phyloP scores from a whole-genome alignment of 2,888 invertebrate genomes.

The Dromius quadrimaculatus region DNA sequence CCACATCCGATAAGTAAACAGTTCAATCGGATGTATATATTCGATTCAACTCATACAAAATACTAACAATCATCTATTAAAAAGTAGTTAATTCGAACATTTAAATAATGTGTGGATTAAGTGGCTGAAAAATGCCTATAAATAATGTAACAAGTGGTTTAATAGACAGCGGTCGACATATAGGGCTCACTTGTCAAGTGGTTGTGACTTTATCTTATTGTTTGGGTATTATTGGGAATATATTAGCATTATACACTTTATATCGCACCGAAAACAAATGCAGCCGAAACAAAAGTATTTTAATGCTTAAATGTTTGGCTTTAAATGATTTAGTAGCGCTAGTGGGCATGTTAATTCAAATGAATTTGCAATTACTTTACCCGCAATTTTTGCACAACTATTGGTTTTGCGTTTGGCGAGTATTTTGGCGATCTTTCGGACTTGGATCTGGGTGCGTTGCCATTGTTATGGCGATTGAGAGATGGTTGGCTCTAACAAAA shows the following conservation, averaged over 20 bases:
- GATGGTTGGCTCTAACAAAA: conserved; percentile 87
- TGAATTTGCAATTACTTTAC: conserved; percentile 71
- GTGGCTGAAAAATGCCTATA: conserved; percentile 16
- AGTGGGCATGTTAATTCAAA: conserved; percentile 81
- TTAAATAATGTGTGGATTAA: conserved; percentile 19
- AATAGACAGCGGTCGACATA: not conserved
- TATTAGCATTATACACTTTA: conserved; percentile 81
- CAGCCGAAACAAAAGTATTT: conserved; percentile 84
- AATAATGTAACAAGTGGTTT: not conserved
- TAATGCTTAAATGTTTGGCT: conserved; percentile 83
- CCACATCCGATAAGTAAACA: conserved; percentile 23
- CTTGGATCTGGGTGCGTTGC: conserved; percentile 90
- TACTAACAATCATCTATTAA: not conserved
- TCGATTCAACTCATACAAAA: not conserved
- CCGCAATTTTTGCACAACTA: conserved; percentile 65
- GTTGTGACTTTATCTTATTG: conserved; percentile 72
- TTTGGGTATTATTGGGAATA: conserved; percentile 80
- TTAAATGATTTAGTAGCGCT: conserved; percentile 84
- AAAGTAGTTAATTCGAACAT: too few species aligned
- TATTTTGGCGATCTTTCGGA: conserved; percentile 85
- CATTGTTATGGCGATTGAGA: conserved; percentile 88
- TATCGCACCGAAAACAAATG: conserved; percentile 75
- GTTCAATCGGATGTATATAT: not conserved
- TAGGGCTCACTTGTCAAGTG: conserved; percentile 57
- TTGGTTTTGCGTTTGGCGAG: conserved; percentile 75